Evolutionary conservation across 2,113 vertebrate species (phyloP), one percentile per base, ranked within the genome.

Genomic region (Pionites leucogaster): DNA sequence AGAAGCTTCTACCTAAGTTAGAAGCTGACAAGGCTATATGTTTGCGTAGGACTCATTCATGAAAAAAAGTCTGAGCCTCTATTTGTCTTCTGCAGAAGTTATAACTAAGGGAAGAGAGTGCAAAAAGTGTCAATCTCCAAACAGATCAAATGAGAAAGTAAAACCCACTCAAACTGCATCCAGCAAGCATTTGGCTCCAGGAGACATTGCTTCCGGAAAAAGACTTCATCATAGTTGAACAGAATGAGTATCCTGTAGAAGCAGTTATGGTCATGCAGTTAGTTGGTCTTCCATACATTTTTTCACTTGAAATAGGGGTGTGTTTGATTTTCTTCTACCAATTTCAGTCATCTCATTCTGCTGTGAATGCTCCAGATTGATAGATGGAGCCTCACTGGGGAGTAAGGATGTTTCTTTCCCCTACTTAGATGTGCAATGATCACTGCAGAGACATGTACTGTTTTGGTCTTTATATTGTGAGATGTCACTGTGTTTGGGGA

Each of bases 31-130:
- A 79, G 41, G 28, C 37, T 78, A 3, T 63, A 59, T 89, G 35
- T 88, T 91, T 87, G 71, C 76, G 15, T 76, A 67, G 41, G 20
- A 44, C 17, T 87, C 59, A 59, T 79, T 80, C 35, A 87, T 46
- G 13, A 72, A 53, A 59, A 49, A 50, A 69, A 53, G 20, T 88
- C 82, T 67, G 59, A 80, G 75, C 10, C 67, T 90, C 1, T 91
- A 63, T 94, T 87, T 95, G 70, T 82, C 87, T 91, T 95, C 52
- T 91, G 62, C n/a, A 82, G 67, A 87, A 93, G 88, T 75, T 95
- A 60, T 75, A 93, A 91, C 65, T 68, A 60, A 82, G 44, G 59
- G 49, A 90, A 65, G 57, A 78, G 52, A 86, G 52, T 72, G 85
- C 49, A 92, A 95, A 94, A 88, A 65, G 28, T 85, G 85, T 85